Conservation (phyloP, 2,888 invertebrate genomes). For the Lithophane ornitopus region DNA sequence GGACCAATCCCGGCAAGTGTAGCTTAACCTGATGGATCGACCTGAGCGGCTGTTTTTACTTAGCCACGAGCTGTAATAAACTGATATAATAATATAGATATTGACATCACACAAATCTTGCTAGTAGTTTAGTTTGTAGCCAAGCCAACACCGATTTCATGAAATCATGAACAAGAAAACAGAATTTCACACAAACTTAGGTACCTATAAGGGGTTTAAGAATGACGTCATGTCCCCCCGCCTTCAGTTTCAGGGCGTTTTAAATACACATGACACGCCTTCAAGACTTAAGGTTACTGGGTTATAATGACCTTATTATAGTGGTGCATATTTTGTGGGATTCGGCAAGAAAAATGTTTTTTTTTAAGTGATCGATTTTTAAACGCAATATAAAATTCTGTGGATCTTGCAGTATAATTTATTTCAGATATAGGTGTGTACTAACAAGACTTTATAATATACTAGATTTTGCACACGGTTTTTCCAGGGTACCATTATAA, state of each 20-base stretch:
- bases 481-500: no score
- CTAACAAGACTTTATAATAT: no score
- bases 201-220: constrained; percentile 6
- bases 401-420: no score
- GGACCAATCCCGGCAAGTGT: no score
- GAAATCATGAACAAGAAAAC: constrained; percentile 18
- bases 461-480: no score
- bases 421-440: no score
- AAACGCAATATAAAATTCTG: no score
- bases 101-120: neutral
- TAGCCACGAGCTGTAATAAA: no score
- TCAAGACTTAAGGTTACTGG: constrained; percentile 22
- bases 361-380: no score
- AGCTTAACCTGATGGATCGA: no score
- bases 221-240: constrained; percentile 35
- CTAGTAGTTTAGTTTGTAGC: neutral
- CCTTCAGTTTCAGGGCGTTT: constrained; percentile 42
- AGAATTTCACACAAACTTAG: constrained; percentile 3
- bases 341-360: neutral
- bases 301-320: constrained; percentile 39
- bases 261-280: constrained; percentile 52
- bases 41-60: no score
- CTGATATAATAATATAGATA: neutral
- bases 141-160: neutral
- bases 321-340: constrained; percentile 1